Conservation (phyloP, 2,113 vertebrate species). For the Asarcornis scutulata region DNA sequence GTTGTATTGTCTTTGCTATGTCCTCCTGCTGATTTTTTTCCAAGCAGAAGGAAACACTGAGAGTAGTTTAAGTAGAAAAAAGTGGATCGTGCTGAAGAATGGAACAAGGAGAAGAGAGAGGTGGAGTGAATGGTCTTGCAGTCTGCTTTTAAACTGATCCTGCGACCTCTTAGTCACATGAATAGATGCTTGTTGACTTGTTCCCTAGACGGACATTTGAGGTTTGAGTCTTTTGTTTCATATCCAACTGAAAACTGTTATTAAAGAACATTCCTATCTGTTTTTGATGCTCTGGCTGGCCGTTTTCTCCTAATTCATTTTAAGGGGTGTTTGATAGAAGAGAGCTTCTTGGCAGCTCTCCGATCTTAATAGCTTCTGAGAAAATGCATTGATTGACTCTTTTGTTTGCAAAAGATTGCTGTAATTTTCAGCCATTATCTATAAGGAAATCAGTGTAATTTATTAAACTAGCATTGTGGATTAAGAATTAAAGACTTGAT, state of each 20-base stretch:
- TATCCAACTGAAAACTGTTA: background rate
- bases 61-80: background rate
- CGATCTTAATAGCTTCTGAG: constrained; percentile 53
- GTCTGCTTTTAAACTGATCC: background rate
- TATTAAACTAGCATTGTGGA: constrained; percentile 30
- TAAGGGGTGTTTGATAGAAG: constrained; percentile 17
- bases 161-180: background rate
- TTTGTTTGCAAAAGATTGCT: constrained; percentile 50
- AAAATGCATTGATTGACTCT: constrained; percentile 40
- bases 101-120: background rate
- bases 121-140: background rate
- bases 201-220: background rate
- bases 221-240: constrained; percentile 4
- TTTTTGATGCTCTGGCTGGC: background rate
- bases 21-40: background rate
- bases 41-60: background rate
- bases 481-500: constrained; percentile 48
- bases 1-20: background rate
- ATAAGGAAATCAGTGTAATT: constrained; percentile 26
- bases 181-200: background rate
- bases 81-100: background rate
- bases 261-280: background rate
- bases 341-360: constrained; percentile 47
- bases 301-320: constrained; percentile 31
- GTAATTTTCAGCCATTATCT: constrained; percentile 43